Evolutionary conservation across 2,797 vertebrate genomes (phyloP), one percentile per base, ranked within the genome.

Genomic region (Leuciscus waleckii): DNA sequence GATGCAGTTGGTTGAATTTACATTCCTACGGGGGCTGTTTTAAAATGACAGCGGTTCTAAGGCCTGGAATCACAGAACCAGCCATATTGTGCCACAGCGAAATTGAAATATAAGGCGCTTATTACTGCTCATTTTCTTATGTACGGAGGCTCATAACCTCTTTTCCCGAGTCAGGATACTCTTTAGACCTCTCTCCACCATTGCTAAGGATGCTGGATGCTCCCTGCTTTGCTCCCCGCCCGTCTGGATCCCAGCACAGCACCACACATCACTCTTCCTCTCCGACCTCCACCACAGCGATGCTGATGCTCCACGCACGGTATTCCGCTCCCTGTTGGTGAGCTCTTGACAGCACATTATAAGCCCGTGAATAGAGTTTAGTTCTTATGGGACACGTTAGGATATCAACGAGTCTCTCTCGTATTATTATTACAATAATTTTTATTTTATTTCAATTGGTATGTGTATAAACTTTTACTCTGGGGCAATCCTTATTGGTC

Each of bases 231-330:
- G 26, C 82, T 75, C 85, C 56, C 73, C 49, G 69, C 81, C 68
- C 82, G 80, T 87, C 70, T 46, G 77, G 23, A 32, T 77, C 80
- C 69, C 93, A 91, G 86, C 91, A 93, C 92, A 92, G 90, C 81
- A 86, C 87, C 87, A 85, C 85, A 43, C 79, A 86, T 70, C 73
- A 39, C 73, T 80, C 84, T 85, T 85, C 77, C 69, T 85, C 84
- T 79, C 68, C 35, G 68, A 29, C 41, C 65, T 67, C 61, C 29
- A 29, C 37, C 29, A 67, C 49, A 26, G 56, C 16, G 43, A 56
- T 78, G 65, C 65, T 78, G 26, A n/a, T 11, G 79, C 49, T 43
- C 49, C 14, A 32, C 79, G 58, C 7, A 70, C 71, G 3, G 37
- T 46, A 51, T 49, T 77, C 35, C 73, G 73, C 77, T 39, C 84